phyloP scores from a whole-genome alignment of 1,140 invertebrate genomes.

The Philopotamus ludificatus region DNA sequence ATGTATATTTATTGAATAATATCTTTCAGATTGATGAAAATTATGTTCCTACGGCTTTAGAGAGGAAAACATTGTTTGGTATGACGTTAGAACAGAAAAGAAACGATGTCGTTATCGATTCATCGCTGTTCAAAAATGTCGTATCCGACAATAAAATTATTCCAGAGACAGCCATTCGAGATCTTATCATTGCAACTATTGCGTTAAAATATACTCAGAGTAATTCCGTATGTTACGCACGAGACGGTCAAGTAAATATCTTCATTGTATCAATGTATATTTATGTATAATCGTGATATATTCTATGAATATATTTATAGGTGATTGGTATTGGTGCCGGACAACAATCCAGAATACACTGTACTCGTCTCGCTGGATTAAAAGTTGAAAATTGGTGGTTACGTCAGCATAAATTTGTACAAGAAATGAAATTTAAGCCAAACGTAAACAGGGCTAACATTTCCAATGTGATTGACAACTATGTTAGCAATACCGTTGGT shows the following conservation, averaged over 20 bases:
- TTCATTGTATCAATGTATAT: neutral
- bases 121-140: constrained; percentile 78
- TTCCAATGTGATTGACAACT: constrained; percentile 95
- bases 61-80: constrained; percentile 88
- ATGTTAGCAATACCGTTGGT: constrained; percentile 87
- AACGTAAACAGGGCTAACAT: constrained; percentile 90
- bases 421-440: constrained; percentile 83
- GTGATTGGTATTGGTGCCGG: constrained; percentile 97
- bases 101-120: constrained; percentile 85
- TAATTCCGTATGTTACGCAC: constrained; percentile 90
- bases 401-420: constrained; percentile 87
- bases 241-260: constrained; percentile 51
- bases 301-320: constrained; percentile 55
- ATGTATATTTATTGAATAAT: neutral
- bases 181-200: constrained; percentile 94
- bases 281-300: neutral
- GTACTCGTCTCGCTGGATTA: constrained; percentile 92
- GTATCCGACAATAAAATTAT: constrained; percentile 75
- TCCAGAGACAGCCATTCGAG: constrained; percentile 74
- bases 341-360: constrained; percentile 97
- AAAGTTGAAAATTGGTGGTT: constrained; percentile 99
- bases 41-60: constrained; percentile 79
- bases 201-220: constrained; percentile 98
- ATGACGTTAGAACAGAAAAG: constrained; percentile 88
- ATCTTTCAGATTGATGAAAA: constrained; percentile 78